A percentile compares a stretch with the other conserved stretches of the same genome.
phyloP scores from a whole-genome alignment of 2,113 vertebrate genomes.

The Gasterosteus nipponicus region DNA sequence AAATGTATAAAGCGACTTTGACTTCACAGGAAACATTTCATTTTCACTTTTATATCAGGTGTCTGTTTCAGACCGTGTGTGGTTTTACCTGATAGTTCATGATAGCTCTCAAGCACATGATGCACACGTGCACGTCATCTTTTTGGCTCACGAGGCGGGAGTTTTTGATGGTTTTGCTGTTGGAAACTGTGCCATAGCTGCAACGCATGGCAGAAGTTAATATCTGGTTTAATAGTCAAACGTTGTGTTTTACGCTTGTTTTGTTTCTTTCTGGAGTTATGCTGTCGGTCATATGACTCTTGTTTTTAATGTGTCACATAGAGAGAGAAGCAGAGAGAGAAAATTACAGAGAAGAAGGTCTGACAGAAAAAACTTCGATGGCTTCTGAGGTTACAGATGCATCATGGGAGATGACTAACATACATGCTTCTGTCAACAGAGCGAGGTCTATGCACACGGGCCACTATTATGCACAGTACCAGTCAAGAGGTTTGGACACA shows the following conservation, averaged over 20 bases:
- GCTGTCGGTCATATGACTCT: constrained; percentile 42
- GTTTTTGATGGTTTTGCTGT: constrained; percentile 94
- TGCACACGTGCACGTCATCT: constrained; percentile 97
- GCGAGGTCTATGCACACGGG: constrained; percentile 20
- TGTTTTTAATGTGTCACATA: constrained; percentile 43
- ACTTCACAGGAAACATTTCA: constrained; percentile 37
- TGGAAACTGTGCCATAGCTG: constrained; percentile 89
- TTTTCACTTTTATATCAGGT: background rate
- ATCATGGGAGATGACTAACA: constrained; percentile 69
- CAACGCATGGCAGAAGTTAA: constrained; percentile 62
- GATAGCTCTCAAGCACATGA: constrained; percentile 96
- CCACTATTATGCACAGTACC: constrained; percentile 32
- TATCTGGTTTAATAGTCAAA: constrained; percentile 6
- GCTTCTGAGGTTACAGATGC: constrained; percentile 74
- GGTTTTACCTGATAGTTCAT: constrained; percentile 97
- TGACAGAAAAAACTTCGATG: constrained; percentile 55
- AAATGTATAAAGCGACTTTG: background rate
- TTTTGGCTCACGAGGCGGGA: constrained; percentile 96
- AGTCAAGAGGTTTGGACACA: too few relatives aligned
- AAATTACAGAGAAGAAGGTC: constrained; percentile 59
- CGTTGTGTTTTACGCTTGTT: constrained; percentile 12
- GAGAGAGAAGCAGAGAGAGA: constrained; percentile 46
- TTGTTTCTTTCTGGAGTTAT: constrained; percentile 23
- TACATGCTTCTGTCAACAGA: constrained; percentile 54
- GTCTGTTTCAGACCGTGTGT: background rate